These are phyloP conservation scores for Mactromeris polynyma DNA, from an alignment of 2,888 invertebrate genomes.

Conservation along the genomic window DNA sequence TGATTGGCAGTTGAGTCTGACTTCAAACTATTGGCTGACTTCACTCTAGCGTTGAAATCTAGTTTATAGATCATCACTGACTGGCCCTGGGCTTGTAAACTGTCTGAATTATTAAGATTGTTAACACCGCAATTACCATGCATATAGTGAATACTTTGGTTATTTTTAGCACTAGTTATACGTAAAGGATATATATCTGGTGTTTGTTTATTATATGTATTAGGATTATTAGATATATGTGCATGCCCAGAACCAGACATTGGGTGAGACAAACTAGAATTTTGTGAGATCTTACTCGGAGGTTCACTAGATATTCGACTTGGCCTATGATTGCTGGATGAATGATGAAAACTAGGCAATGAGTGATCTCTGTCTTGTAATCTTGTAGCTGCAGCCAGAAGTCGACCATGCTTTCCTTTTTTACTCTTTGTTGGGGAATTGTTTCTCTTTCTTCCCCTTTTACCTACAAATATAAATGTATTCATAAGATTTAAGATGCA, in stretches of 20 bases:
- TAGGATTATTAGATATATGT: slow-evolving; percentile 28
- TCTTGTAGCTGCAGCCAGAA: slow-evolving; percentile 34
- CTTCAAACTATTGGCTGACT: slow-evolving; percentile 62
- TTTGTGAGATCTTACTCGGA: slow-evolving; percentile 54
- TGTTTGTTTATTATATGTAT: slow-evolving; percentile 14
- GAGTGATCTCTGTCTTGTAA: slow-evolving; percentile 28
- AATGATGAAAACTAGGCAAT: neutral
- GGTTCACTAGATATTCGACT: slow-evolving; percentile 62
- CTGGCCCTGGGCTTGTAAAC: slow-evolving; percentile 47
- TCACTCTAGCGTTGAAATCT: slow-evolving; percentile 50
- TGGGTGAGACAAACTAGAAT: slow-evolving; percentile 45
- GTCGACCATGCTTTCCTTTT: slow-evolving; percentile 55
- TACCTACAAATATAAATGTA: slow-evolving; percentile 57
- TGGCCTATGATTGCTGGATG: slow-evolving; percentile 33
- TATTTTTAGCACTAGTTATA: slow-evolving; percentile 45
- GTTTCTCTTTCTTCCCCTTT: slow-evolving; percentile 67
- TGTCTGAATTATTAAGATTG: slow-evolving; percentile 1
- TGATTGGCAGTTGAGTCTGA: slow-evolving; percentile 33
- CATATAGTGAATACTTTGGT: slow-evolving; percentile 32
- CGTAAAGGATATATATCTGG: slow-evolving; percentile 35
- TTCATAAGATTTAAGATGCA: neutral
- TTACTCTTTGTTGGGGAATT: slow-evolving; percentile 54
- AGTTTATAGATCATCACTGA: slow-evolving; percentile 51
- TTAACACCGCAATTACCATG: slow-evolving; percentile 39
- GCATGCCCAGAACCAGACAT: slow-evolving; percentile 32